phyloP scores from a whole-genome alignment of 1,140 invertebrate species.

The Galendromus occidentalis region DNA sequence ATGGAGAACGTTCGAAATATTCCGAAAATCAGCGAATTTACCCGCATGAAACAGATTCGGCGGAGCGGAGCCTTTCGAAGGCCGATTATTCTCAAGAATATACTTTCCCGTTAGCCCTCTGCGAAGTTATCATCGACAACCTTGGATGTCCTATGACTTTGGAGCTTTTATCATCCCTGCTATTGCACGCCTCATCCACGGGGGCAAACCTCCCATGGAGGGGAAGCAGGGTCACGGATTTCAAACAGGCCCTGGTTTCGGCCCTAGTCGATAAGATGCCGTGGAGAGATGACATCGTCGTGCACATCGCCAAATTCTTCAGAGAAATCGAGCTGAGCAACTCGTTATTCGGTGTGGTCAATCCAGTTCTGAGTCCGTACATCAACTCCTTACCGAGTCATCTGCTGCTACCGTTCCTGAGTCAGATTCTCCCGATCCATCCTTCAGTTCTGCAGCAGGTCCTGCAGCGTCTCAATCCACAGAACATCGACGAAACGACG shows the following conservation, averaged over 20 bases:
- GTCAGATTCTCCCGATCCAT: not conserved
- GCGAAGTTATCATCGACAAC: not conserved
- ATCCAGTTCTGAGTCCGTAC: not conserved
- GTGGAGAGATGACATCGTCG: not conserved
- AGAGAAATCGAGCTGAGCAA: not conserved
- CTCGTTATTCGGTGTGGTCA: not conserved
- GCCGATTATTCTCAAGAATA: not conserved
- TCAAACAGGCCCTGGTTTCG: not conserved
- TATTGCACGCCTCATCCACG: slow-evolving; percentile 3
- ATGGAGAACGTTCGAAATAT: not conserved
- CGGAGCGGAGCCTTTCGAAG: not conserved
- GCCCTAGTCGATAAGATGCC: slow-evolving; percentile 1
- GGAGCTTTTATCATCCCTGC: not conserved
- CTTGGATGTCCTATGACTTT: slow-evolving; percentile 8
- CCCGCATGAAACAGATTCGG: not conserved
- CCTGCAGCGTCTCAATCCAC: not conserved
- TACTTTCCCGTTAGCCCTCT: not conserved
- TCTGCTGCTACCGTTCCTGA: not conserved
- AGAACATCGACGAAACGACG: not conserved
- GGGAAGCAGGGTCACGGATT: not conserved
- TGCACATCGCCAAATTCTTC: not conserved
- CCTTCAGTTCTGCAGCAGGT: not conserved
- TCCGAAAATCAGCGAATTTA: not conserved
- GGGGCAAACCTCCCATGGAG: not conserved
- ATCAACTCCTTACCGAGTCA: not conserved